Evolutionary conservation across 2,113 vertebrate genomes (phyloP).

Genomic region (Noturus placidus): DNA sequence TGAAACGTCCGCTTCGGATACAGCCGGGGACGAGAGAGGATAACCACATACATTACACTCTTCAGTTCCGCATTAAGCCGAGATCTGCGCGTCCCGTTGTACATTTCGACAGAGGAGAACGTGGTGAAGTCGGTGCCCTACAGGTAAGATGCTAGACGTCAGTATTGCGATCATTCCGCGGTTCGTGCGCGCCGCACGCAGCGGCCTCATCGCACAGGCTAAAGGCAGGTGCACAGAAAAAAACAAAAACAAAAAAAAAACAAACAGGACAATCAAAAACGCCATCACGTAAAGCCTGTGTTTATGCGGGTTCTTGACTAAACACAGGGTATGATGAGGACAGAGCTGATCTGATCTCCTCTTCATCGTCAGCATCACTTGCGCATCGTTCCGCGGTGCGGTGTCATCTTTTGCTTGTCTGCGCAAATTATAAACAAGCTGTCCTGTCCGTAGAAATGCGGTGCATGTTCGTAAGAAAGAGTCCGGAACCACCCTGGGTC

Average conservation of each 20-base stretch:
- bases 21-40: conserved; percentile 29
- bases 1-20: conserved; percentile 6
- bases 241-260: not conserved
- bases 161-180: not conserved
- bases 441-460: not conserved
- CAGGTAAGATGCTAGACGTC: conserved; percentile 44
- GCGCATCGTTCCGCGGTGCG: conserved; percentile 64
- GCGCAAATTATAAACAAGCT: conserved; percentile 64
- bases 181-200: conserved; percentile 6
- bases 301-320: not conserved
- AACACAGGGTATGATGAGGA: not conserved
- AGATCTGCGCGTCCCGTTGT: conserved; percentile 20
- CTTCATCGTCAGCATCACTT: conserved; percentile 60
- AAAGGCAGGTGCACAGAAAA: not conserved
- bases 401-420: conserved; percentile 66
- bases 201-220: not conserved
- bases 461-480: conserved; percentile 8
- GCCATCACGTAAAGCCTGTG: not conserved
- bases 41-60: not conserved
- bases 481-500: not conserved
- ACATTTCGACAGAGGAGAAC: conserved; percentile 23
- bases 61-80: conserved; percentile 43
- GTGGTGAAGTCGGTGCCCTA: not conserved
- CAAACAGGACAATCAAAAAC: too few species aligned
- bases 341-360: conserved; percentile 33